Evolutionary conservation across 2,888 invertebrate genomes (phyloP).

Genomic region (Ophion obscuratus): DNA sequence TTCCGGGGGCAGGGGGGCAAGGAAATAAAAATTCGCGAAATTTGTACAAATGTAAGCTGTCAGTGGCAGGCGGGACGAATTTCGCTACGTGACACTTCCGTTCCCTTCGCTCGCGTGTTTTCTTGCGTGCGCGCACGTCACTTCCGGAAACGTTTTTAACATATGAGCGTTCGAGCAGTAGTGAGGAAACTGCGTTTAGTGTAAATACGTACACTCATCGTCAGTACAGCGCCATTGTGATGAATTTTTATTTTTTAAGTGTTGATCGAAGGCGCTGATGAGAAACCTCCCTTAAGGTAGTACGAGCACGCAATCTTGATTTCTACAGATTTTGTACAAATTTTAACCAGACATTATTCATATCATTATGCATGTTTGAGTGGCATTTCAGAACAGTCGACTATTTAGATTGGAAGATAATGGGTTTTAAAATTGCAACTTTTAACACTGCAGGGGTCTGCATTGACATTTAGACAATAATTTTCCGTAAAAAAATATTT

Average conservation of each 20-base stretch:
- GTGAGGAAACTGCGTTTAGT: conserved; percentile 32
- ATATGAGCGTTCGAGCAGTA: conserved; percentile 31
- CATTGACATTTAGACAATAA: too few species aligned
- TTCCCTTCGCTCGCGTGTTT: conserved; percentile 67
- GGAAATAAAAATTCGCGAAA: conserved; percentile 76
- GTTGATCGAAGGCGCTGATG: too few species aligned
- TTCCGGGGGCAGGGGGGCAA: conserved; percentile 68
- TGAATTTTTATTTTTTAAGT: neutral
- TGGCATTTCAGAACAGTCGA: too few species aligned
- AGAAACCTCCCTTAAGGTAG: too few species aligned
- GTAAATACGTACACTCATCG: conserved; percentile 3
- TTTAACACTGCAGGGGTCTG: too few species aligned
- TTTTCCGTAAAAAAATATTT: too few species aligned
- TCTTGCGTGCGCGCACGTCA: conserved; percentile 36
- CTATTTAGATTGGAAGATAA: too few species aligned
- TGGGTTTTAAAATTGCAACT: too few species aligned
- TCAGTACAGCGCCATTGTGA: neutral
- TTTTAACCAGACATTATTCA: too few species aligned
- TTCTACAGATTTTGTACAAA: too few species aligned
- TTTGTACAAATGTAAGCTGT: conserved; percentile 82
- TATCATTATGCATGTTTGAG: too few species aligned
- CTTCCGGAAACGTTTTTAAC: conserved; percentile 38
- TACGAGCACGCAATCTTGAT: too few species aligned
- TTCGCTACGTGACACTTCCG: conserved; percentile 77
- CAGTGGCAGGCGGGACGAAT: conserved; percentile 77